These are phyloP conservation scores for Aurelia sp. DNA, from an alignment of 30 jellyfish, hydroid and myxozoan genomes.

Conservation along the genomic window DNA sequence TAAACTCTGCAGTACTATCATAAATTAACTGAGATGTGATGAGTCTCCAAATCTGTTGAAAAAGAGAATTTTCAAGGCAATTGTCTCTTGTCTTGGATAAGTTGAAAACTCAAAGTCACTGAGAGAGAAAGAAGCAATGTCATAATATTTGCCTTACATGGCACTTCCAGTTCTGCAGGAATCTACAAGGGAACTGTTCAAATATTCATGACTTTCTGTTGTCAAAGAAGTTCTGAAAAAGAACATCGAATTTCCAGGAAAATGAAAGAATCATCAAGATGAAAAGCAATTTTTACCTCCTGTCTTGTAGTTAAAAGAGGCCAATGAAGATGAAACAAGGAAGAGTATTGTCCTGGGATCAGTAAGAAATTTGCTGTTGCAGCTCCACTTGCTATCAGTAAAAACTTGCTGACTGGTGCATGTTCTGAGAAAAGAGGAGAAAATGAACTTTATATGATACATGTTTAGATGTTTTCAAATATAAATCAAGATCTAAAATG, in stretches of 20 bases:
- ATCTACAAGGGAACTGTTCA: no score
- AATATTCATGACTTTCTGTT: no score
- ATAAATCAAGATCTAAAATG: neutral
- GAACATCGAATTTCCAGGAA: no score
- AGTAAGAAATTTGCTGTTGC: constrained; percentile 36
- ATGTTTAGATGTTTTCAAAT: neutral
- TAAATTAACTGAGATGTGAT: constrained; percentile 63
- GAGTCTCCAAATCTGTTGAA: constrained; percentile 68
- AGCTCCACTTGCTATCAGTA: constrained; percentile 67
- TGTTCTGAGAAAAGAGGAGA: constrained; percentile 15
- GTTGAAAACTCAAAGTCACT: no score
- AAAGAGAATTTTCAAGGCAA: no score
- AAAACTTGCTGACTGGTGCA: constrained; percentile 61
- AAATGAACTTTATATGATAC: neutral
- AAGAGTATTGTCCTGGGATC: constrained; percentile 29
- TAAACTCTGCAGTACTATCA: constrained; percentile 55
- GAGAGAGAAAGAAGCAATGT: no score
- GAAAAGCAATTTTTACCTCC: constrained; percentile 16
- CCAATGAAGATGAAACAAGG: constrained; percentile 47
- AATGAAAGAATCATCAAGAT: no score
- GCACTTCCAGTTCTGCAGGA: no score
- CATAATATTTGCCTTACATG: no score
- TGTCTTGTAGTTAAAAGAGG: constrained; percentile 33
- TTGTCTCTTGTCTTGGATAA: no score
- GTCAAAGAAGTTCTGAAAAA: no score